These are phyloP conservation scores for Tetranychus piercei DNA, from an alignment of 2,888 invertebrate genomes.

Conservation along the genomic window DNA sequence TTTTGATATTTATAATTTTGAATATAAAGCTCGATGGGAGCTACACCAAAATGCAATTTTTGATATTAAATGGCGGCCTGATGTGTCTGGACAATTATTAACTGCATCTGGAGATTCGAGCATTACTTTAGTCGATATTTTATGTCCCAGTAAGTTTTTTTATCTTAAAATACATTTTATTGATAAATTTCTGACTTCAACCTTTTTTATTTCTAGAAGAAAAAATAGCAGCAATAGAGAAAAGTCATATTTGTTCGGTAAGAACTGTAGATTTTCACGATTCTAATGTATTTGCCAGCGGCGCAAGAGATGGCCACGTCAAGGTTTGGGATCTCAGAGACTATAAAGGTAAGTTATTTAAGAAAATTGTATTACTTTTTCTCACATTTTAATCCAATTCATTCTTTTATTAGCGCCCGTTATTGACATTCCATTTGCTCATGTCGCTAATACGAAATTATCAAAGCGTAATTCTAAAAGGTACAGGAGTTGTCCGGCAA, in stretches of 20 bases:
- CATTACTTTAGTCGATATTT: slow-evolving; percentile 52
- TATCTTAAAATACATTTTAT: neutral
- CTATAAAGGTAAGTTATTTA: neutral
- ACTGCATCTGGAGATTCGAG: slow-evolving; percentile 73
- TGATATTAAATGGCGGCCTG: slow-evolving; percentile 66
- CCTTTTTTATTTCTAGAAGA: slow-evolving; percentile 2
- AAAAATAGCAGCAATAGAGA: slow-evolving; percentile 40
- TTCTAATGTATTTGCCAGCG: slow-evolving; percentile 55
- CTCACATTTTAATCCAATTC: neutral
- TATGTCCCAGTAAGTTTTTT: neutral
- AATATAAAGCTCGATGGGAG: slow-evolving; percentile 24
- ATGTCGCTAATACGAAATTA: neutral
- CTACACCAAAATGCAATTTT: slow-evolving; percentile 71
- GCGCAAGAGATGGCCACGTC: slow-evolving; percentile 67
- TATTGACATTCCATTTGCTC: neutral
- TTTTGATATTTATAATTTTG: neutral
- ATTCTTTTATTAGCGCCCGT: neutral
- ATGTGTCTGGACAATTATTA: slow-evolving; percentile 49
- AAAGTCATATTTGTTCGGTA: slow-evolving; percentile 29
- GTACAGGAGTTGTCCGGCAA: neutral
- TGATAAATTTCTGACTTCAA: neutral
- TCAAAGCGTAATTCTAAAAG: neutral
- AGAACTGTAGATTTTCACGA: slow-evolving; percentile 16
- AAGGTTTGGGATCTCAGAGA: slow-evolving; percentile 60
- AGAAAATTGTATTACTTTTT: neutral